phyloP scores from a whole-genome alignment of 2,888 invertebrate species.

The Nebria salina region DNA sequence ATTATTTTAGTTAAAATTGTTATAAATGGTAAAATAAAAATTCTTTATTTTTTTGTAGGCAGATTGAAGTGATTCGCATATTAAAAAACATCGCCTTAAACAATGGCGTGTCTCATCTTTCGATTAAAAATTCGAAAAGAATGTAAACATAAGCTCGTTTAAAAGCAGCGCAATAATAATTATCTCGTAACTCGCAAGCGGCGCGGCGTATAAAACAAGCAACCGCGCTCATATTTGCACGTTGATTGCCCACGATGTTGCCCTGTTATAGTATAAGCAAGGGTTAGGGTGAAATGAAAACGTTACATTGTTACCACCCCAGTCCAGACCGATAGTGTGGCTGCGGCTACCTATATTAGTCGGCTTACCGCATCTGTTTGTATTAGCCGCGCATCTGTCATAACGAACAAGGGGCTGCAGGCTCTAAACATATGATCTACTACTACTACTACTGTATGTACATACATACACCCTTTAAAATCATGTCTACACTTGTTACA shows the following conservation, averaged over 20 bases:
- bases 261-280: neutral
- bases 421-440: constrained; percentile 8
- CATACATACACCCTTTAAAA: neutral
- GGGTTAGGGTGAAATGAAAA: constrained; percentile 9
- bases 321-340: too few species aligned
- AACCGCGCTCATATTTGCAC: constrained; percentile 2
- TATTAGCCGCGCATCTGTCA: constrained; percentile 14
- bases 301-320: constrained; percentile 10
- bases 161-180: neutral
- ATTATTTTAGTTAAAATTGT: too few species aligned
- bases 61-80: too few species aligned
- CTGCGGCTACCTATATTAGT: neutral
- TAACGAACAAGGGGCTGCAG: neutral
- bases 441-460: neutral
- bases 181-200: neutral
- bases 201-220: neutral
- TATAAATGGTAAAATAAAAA: too few species aligned
- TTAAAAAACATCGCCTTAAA: neutral
- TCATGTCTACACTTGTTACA: constrained; percentile 9
- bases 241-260: constrained; percentile 2
- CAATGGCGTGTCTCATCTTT: neutral
- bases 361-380: constrained; percentile 20
- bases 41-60: too few species aligned
- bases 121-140: neutral
- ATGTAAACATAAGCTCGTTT: too few species aligned